phyloP scores from a whole-genome alignment of 2,797 vertebrate species.

The Sebastes steindachneri region DNA sequence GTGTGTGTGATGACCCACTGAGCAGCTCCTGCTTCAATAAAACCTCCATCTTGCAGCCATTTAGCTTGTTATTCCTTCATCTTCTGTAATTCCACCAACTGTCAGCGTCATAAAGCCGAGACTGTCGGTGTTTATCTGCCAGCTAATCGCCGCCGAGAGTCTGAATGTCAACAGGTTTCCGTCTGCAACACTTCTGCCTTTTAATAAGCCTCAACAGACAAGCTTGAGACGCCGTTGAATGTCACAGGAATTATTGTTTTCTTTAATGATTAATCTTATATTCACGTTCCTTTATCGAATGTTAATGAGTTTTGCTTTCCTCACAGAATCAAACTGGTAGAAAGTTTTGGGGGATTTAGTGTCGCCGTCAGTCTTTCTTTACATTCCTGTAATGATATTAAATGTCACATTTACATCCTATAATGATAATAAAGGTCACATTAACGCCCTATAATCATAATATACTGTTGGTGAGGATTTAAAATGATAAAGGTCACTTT shows the following conservation, averaged over 20 bases:
- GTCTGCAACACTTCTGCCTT: conserved; percentile 4
- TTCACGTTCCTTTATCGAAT: too few relatives aligned
- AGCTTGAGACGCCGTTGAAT: not conserved
- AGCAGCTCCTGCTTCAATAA: conserved; percentile 36
- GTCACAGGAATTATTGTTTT: not conserved
- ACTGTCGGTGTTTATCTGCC: conserved; percentile 21
- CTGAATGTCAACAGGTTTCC: conserved; percentile 9
- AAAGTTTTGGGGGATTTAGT: not conserved
- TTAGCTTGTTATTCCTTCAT: conserved; percentile 58
- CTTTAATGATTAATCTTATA: not conserved
- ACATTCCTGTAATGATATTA: conserved; percentile 14
- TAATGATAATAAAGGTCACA: conserved; percentile 60
- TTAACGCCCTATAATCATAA: conserved; percentile 8
- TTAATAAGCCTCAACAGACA: not conserved
- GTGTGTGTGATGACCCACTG: conserved; percentile 48
- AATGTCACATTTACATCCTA: conserved; percentile 72
- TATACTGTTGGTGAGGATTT: conserved; percentile 31
- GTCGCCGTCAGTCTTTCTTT: not conserved
- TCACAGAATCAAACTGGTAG: not conserved
- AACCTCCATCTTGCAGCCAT: conserved; percentile 43
- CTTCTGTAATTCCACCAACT: conserved; percentile 31
- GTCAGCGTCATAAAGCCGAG: conserved; percentile 12
- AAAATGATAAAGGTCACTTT: conserved; percentile 33
- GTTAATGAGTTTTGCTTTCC: not conserved
- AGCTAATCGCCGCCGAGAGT: conserved; percentile 21